Conservation (phyloP, 2,888 invertebrate genomes). For the Drosophila mulleri region DNA sequence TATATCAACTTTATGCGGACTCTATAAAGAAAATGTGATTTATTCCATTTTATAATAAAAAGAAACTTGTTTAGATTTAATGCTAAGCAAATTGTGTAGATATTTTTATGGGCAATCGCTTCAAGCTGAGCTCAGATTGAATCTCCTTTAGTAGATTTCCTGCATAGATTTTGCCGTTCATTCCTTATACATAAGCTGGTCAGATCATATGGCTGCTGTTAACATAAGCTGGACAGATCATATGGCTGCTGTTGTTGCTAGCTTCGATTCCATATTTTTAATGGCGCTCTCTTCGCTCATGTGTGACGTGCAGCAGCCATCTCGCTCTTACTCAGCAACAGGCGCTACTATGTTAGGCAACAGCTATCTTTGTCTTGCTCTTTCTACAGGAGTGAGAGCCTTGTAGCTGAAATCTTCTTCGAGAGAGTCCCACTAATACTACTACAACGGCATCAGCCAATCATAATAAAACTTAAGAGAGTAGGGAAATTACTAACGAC, state of each 20-base stretch:
- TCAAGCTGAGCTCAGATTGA: not conserved
- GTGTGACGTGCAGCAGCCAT: not conserved
- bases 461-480: not conserved
- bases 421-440: not conserved
- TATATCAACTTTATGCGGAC: not conserved
- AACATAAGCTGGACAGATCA: not conserved
- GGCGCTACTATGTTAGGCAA: not conserved
- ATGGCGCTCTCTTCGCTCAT: not conserved
- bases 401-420: too few relatives aligned
- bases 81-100: not conserved
- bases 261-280: too few relatives aligned
- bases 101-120: not conserved
- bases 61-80: not conserved
- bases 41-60: not conserved
- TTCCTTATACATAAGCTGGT: not conserved
- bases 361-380: not conserved
- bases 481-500: too few relatives aligned
- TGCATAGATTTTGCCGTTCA: not conserved
- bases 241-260: not conserved
- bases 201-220: not conserved
- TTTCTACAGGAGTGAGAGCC: not conserved
- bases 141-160: not conserved
- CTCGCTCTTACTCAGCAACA: not conserved
- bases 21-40: not conserved
- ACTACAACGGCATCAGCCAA: not conserved